Evolutionary conservation across 2,888 invertebrate species (phyloP), one percentile per base, ranked within the genome.

Genomic region (Malacosoma neustria): DNA sequence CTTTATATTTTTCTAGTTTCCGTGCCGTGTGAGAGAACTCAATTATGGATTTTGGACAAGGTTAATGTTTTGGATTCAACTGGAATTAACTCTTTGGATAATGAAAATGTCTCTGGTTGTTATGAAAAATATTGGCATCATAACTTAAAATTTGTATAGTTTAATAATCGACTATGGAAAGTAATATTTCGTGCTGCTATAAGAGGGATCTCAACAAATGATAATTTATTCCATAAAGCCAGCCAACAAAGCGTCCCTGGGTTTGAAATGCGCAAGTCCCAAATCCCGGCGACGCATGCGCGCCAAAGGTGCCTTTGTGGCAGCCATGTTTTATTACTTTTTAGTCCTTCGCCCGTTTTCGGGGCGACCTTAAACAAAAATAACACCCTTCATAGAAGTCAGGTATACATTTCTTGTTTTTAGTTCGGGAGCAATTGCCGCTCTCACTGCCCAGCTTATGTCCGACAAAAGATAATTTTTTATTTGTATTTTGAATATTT

Each of bases 351-450:
- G 22, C 54, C 54, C 54, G 62, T 70, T 76, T 76, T 73, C 60
- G 53, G 56, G 53, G 48, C 63, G 66, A 59, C 62, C 61, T 65
- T 63, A 63, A 61, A 74, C 71, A 51, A 70, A 74, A 77, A 73
- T 75, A 73, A 61, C 67, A 62, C 64, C 76, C 77, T 82, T 81
- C 76, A 81, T 79, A 73, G 72, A 56, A 68, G 65, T 67, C 82
- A 84, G 82, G 82, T 82, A 84, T 72, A 81, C 72, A 73, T 69
- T 72, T 72, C 62, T 58, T 46, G 59, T 61, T 54, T 56, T 61
- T 51, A 49, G 46, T 45, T 41, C 42, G 36, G 40, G 30, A 47
- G 38, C 22, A 9, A 9, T 22, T 22, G 9, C 13, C 13, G 13
- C 34, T 34, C 34, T 36, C 14, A 11, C 29, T 6, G 12, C 11